A percentile compares a stretch with the other conserved stretches of the same genome.
These are phyloP conservation scores for Listrodromus nycthemerus DNA, from an alignment of 2,888 invertebrate genomes.

Conservation along the genomic window DNA sequence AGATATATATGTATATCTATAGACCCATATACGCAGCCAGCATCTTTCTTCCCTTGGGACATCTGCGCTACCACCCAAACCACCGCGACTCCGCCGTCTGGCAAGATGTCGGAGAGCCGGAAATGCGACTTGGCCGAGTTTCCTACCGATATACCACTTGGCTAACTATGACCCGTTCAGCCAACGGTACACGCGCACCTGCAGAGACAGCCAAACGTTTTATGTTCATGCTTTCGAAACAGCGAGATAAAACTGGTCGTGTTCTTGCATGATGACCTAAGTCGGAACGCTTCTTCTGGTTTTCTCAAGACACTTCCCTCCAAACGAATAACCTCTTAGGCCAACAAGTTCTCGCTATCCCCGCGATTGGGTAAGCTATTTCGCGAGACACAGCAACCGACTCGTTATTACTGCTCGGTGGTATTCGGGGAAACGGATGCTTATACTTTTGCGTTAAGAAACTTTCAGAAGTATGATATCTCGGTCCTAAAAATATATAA, in stretches of 20 bases:
- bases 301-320: conserved; percentile 29
- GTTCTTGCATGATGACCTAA: conserved; percentile 20
- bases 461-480: background rate
- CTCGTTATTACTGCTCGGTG: conserved; percentile 28
- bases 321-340: background rate
- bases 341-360: background rate
- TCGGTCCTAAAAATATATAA: background rate
- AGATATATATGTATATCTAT: conserved; percentile 35
- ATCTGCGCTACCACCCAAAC: conserved; percentile 23
- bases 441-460: background rate
- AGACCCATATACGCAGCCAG: background rate
- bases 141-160: conserved; percentile 27
- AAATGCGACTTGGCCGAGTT: conserved; percentile 62
- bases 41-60: conserved; percentile 48
- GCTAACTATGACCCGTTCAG: conserved; percentile 20
- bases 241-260: conserved; percentile 49
- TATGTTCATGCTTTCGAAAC: conserved; percentile 26
- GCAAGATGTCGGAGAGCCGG: conserved; percentile 64
- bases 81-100: conserved; percentile 37
- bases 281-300: background rate
- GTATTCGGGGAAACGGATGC: background rate
- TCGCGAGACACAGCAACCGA: background rate
- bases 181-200: conserved; percentile 15
- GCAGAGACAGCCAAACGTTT: conserved; percentile 52
- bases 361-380: conserved; percentile 8